Base-by-base conservation (phyloP, 2,797 vertebrate species). In the Botia kubotai region DNA sequence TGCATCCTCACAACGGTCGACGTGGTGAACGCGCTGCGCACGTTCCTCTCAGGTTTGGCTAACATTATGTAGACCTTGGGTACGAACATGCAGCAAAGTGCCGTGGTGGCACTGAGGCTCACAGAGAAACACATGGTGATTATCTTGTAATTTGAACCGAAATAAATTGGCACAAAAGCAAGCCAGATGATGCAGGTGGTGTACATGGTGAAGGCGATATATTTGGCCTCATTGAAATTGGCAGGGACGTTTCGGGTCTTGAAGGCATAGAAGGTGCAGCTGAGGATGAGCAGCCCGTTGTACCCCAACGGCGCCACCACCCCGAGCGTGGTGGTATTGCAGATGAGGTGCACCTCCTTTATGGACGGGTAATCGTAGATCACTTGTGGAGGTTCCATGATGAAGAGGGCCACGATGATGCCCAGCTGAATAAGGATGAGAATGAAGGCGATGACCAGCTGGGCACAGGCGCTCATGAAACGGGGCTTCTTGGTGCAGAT, bases 121-220 rank as follows among this genome's bases (percentile, higher is more conserved):
- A 99, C 98, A 0, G 97, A 99, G 89, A 99, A 99, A 89, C 97
- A 99, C 98, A 99, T 99, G 81, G 98, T 99, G 92, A 99, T 98
- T 89, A 99, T 99, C 94, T 99, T 99, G 94, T 99, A 99, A 93
- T 99, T 99, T 91, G 97, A 99, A 86, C 98, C 98, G 75, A 99
- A 99, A 93, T 99, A 99, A 91, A 99, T 99, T 21, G 98, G 98
- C 88, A 99, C 98, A 68, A 99, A 99, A 85, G 98, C 98, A 89
- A 99, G 92, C 98, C 98, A 99, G 87, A 99, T 99, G 87, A 99
- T 99, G 85, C 98, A 99, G 82, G 98, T 99, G 87, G 98, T 99
- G 63, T 99, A 99, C 98, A 99, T 99, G 65, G 98, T 99, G 83
- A 99, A 99, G 87, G 98, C 98, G 4, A 99, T 99, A 74, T 99